phyloP scores from a whole-genome alignment of 2,113 vertebrate genomes.

The Rynchops niger region DNA sequence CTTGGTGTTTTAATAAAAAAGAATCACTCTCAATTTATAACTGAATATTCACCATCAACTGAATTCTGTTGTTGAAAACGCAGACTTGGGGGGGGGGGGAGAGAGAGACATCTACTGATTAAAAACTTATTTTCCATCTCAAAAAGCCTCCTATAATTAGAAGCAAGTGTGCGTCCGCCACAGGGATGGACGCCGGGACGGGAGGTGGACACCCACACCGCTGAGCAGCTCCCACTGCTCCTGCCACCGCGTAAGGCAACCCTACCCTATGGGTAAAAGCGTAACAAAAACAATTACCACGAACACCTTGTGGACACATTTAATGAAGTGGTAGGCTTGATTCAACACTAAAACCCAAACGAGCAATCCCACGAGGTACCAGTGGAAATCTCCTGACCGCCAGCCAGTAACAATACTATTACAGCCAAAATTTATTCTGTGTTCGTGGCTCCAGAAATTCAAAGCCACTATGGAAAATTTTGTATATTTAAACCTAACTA shows the following conservation, averaged over 20 bases:
- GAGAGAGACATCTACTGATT: neutral
- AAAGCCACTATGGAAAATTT: constrained; percentile 51
- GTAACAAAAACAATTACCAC: neutral
- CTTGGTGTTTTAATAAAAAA: neutral
- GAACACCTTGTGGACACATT: accelerated
- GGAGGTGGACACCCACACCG: accelerated
- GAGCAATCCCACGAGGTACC: accelerated
- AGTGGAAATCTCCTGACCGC: neutral
- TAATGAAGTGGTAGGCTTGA: neutral
- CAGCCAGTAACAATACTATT: neutral
- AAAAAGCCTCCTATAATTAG: accelerated
- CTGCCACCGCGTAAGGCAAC: neutral
- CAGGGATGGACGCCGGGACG: too few relatives aligned
- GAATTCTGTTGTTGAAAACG: neutral
- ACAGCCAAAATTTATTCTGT: neutral
- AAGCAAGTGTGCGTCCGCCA: accelerated
- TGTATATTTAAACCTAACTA: constrained; percentile 69
- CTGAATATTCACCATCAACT: neutral
- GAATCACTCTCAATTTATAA: neutral
- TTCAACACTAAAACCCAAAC: neutral
- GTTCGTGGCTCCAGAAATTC: constrained; percentile 9
- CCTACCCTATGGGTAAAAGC: accelerated
- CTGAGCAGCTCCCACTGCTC: accelerated
- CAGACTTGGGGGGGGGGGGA: neutral
- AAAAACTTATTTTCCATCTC: neutral